A percentile compares a stretch with the other conserved stretches of the same genome.
phyloP scores from a whole-genome alignment of 2,888 invertebrate genomes.

The Nephrotoma flavescens region DNA sequence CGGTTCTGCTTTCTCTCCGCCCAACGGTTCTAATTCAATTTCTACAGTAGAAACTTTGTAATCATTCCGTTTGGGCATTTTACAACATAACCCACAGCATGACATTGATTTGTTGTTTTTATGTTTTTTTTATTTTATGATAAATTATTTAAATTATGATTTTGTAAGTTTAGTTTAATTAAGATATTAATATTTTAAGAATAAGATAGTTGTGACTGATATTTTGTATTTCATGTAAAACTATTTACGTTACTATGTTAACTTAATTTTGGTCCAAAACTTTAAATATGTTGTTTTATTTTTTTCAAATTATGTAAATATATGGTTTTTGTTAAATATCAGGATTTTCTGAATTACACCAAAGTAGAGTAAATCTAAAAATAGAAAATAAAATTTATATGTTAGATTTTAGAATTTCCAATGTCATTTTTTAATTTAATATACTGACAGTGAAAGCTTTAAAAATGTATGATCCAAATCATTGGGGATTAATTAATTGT shows the following conservation, averaged over 20 bases:
- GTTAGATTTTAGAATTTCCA: neutral
- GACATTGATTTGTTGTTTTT: conserved; percentile 20
- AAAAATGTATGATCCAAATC: too few relatives aligned
- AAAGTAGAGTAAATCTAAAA: neutral
- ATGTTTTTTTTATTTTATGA: neutral
- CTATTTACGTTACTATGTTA: neutral
- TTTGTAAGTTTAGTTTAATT: neutral
- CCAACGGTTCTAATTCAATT: conserved; percentile 30
- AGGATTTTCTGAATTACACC: neutral
- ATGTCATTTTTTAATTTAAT: too few relatives aligned
- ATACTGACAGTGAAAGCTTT: too few relatives aligned
- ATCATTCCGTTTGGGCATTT: conserved; percentile 29
- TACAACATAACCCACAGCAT: conserved; percentile 32
- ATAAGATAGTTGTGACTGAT: neutral
- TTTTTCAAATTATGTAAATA: neutral
- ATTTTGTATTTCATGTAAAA: neutral
- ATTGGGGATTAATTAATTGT: too few relatives aligned
- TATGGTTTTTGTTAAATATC: neutral
- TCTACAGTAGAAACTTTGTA: conserved; percentile 31
- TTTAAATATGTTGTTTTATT: neutral
- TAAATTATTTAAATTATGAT: neutral
- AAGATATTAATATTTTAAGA: neutral
- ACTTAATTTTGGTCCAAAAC: conserved; percentile 3
- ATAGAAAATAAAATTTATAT: neutral
- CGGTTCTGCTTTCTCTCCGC: conserved; percentile 26